Evolutionary conservation across 2,888 invertebrate species (phyloP).

Genomic region (Pollenia griseotomentosa): DNA sequence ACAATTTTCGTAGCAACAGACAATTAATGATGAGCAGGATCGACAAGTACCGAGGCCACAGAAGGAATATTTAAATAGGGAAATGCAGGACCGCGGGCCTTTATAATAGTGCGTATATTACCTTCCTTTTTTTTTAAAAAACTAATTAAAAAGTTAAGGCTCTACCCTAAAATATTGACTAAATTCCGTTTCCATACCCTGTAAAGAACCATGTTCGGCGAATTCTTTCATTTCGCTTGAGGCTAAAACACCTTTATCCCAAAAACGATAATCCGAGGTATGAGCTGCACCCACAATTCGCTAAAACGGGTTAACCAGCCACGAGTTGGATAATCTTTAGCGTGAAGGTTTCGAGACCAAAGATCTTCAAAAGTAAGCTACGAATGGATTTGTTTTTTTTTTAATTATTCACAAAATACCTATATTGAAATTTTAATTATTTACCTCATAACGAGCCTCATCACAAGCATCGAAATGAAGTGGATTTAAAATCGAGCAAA

Average conservation of each 20-base stretch:
- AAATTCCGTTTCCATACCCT: constrained; percentile 95
- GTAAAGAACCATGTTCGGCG: constrained; percentile 96
- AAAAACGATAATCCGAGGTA: constrained; percentile 92
- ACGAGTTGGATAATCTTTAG: constrained; percentile 96
- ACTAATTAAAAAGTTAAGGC: background rate
- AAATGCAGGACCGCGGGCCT: constrained; percentile 95
- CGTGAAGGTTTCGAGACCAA: constrained; percentile 98
- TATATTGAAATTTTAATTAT: background rate
- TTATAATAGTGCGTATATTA: constrained; percentile 95
- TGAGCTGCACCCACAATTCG: constrained; percentile 98
- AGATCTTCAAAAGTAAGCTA: constrained; percentile 95
- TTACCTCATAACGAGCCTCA: constrained; percentile 97
- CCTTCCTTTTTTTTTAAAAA: constrained; percentile 88
- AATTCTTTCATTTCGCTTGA: constrained; percentile 95
- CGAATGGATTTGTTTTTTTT: background rate
- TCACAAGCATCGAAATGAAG: constrained; percentile 90
- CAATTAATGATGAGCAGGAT: constrained; percentile 95
- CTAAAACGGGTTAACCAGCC: constrained; percentile 96
- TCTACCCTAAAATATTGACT: constrained; percentile 88
- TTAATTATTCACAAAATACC: background rate
- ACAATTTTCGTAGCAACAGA: constrained; percentile 98
- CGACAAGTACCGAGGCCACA: constrained; percentile 94
- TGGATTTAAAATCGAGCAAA: no score
- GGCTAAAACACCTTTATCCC: constrained; percentile 94
- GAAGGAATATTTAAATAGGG: constrained; percentile 93